Evolutionary conservation across 2,888 invertebrate species (phyloP), one percentile per base, ranked within the genome.

Genomic region (Ornithoptera alexandrae): DNA sequence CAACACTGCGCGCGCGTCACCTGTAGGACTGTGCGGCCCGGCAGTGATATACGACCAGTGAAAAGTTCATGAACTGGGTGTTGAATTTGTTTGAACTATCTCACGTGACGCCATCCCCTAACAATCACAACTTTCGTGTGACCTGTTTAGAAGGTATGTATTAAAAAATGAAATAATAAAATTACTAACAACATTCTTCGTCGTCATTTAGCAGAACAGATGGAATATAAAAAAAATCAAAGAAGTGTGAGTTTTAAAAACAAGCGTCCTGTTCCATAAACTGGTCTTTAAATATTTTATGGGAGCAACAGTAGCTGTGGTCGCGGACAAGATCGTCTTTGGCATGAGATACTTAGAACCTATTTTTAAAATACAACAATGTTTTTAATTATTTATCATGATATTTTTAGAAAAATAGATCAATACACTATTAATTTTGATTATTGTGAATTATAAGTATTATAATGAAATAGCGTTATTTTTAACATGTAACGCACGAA

Each of bases 21-120:
- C 72, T 78, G 79, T 83, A 84, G 88, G 88, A 90, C 90, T 86
- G 88, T 90, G 90, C 87, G 82, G 82, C 81, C 81, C 78, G 77
- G 84, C 85, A 86, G 92, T 91, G 91, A 88, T 89, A 87, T 86
- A 88, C 88, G 86, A 90, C 86, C 88, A 90, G 92, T 92, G 92
- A 89, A 87, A 87, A 91, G 91, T 92, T 91, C 88, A 90, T 91
- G 85, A 90, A 91, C 92, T 87, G 83, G 87, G 89, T 91, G 90
- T 89, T 89, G 85, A 85, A 87, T 84, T 90, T 87, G 89, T 90
- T 91, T 86, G 87, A 90, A 89, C 89, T 86, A 82, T 84, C 81
- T 81, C 85, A 81, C 88, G 88, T 90, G 88, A 84, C 81, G 83
- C 81, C 77, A 77, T 78, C 77, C 76, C 76, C 76, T 79, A 78